Evolutionary conservation across 2,113 vertebrate species (phyloP).

Genomic region (Albula goreensis): DNA sequence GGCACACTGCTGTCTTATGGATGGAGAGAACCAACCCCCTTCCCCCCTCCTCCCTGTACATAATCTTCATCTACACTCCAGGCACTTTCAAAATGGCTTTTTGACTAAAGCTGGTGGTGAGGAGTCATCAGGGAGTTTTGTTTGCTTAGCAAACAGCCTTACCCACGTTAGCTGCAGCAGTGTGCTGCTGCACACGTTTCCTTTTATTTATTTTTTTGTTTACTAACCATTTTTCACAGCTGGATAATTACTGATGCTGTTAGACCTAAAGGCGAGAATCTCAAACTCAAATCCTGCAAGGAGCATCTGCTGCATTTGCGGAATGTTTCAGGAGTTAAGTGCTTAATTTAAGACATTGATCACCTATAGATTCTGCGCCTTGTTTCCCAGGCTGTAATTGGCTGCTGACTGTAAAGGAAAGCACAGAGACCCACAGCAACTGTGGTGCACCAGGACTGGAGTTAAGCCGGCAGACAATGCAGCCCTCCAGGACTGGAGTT

Average conservation of each 20-base stretch:
- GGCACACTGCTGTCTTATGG: background rate
- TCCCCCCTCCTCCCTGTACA: background rate
- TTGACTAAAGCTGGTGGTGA: background rate
- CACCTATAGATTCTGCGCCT: too few relatives aligned
- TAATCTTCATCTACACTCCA: background rate
- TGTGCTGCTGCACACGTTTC: background rate
- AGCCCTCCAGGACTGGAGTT: too few relatives aligned
- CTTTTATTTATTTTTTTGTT: background rate
- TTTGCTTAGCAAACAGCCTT: background rate
- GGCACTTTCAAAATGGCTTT: background rate
- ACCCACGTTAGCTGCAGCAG: background rate
- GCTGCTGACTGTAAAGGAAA: too few relatives aligned
- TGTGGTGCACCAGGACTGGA: too few relatives aligned
- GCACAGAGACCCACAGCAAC: too few relatives aligned
- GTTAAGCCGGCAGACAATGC: too few relatives aligned
- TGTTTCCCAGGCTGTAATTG: too few relatives aligned
- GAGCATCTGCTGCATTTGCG: too few relatives aligned
- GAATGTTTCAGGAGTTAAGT: too few relatives aligned
- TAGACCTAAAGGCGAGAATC: too few relatives aligned
- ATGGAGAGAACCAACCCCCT: background rate
- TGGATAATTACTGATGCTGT: background rate
- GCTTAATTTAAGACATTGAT: too few relatives aligned
- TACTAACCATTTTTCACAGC: background rate
- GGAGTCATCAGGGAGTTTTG: background rate
- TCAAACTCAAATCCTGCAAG: too few relatives aligned